Base-by-base conservation (phyloP, 2,113 vertebrate species). In the Campylomormyrus numenius region DNA sequence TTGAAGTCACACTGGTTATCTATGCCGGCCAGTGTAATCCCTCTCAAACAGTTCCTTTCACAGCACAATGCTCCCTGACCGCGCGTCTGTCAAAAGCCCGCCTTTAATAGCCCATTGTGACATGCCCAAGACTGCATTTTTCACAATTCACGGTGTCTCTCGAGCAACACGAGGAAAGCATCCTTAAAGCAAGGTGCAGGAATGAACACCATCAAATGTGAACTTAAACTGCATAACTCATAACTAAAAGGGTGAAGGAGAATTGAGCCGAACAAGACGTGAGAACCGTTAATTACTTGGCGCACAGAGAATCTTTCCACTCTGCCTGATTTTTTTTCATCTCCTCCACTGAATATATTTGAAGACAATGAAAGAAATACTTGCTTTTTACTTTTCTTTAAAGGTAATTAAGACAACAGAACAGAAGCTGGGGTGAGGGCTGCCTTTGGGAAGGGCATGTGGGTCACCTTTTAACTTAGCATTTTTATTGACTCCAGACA, bases 401-500 rank as follows among this genome's bases (percentile, higher is more conserved):
- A 94, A 95, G 96, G 95, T 95, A 77, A 89, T 89, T 89, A 77
- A 89, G 95, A 95, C 92, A 89, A 93, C 95, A 92, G 24, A 58
- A 89, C 49, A 89, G 50, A 90, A 95, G 94, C 93, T 94, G 93
- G 94, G 94, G 92, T 93, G 94, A 95, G 95, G 93, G 87, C 39
- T 89, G 92, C 50, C 19, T 42, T 74, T 53, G 50, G 93, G 91
- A 93, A 95, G 94, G 94, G 95, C 94, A 93, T 92, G 89, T 92
- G 94, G 95, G 95, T 96, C 95, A 95, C 93, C 92, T 96, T 96
- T 96, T 97, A 98, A 98, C 95, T 96, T 97, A 97, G 97, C 97
- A 97, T 98, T 98, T 99, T 99, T 99, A 99, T 99, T 99, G 97
- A 99, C 98, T 99, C 98, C 96, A 96, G 97, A 99, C 97, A 98